Base-by-base conservation (phyloP, 2,888 invertebrate genomes). In the Agrotis segetum region DNA sequence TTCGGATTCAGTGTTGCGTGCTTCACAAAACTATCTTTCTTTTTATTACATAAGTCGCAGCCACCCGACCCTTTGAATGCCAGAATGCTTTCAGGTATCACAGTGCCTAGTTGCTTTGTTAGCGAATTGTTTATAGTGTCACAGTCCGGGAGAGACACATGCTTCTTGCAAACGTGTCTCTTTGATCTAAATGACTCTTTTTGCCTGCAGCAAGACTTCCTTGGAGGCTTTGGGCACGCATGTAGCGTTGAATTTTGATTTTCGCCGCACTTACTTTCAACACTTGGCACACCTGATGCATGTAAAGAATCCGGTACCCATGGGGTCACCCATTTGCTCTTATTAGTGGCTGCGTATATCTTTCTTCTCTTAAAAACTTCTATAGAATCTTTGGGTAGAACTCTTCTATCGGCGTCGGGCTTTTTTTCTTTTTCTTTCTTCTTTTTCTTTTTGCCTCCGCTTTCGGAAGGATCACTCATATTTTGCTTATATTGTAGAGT, bases 321-420 rank as follows among this genome's bases (percentile, higher is more conserved):
- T 14, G 29, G 24, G 14, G 6, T 9, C 3, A 0, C 0, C 94
- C 94, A 94, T 63, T 89, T 86, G 1, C 88, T 82, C 69, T 89
- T 93, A 29, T 88, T 88, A 58, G 89, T 91, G 0, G 67, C 40
- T 2, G 93, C 91, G 56, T 94, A 93, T 17, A 91, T 66, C 77
- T 89, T 91, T 72, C 95, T 88, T 61, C 81, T 91, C 62, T 86
- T 94, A 29, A 86, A 91, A 3, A 95, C 95, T 88, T 92, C 93
- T 0, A 94, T 68, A 2, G 95, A 95, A 85, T 95, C 95, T 85
- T 95, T 95, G 0, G 95, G 94, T 3, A 84, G 53, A 0, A 90
- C 24, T 58, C 94, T 88, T 66, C 71, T 89, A 6, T 59, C 58
- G 5, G 14, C 7, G 56, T 77, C n/a, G 50, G 17, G 71, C 72